Evolutionary conservation across 2,888 invertebrate species (phyloP), one percentile per base, ranked within the genome.

Genomic region (Tetropium fuscum): DNA sequence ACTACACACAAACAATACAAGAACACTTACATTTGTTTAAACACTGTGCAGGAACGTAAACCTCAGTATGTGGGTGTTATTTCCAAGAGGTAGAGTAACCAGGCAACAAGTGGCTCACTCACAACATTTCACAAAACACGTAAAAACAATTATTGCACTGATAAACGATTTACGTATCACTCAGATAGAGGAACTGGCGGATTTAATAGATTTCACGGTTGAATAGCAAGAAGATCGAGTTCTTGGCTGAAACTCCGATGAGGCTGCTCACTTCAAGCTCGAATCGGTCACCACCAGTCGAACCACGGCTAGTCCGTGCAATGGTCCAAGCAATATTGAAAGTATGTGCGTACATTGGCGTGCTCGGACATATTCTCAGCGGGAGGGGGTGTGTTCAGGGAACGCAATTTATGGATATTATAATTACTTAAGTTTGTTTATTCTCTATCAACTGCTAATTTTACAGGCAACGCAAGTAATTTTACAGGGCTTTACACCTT

Each of bases 261-360:
- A 55, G 34, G 48, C 41, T 41, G 48, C 22, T 48, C 47, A 27
- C 48, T 38, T 47, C 48, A 8, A 48, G 15, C 20, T 47, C 55
- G 48, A 40, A 11, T 45, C 45, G 69, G 64, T 64, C 64, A 64
- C 62, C 63, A 49, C 56, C 40, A 51, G 58, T 65, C 47, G 48
- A 60, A 57, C 63, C 60, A 59, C 58, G 54, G 56, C 59, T 62
- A 30, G 62, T 51, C 59, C 57, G 60, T 63, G 65, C 66, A 63
- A 53, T 54, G 54, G 61, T 63, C 68, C 66, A 62, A 64, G 63
- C 57, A 22, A 44, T 68, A 68, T 58, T 60, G 71, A 72, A 71
- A 71, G 69, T 72, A 64, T 69, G 69, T 67, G 67, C 40, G 34
- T 45, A 20, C 63, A 63, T 48, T 48, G 59, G 59, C 63, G 63